Evolutionary conservation across 2,888 invertebrate species (phyloP).

Genomic region (Octodonta nipae): DNA sequence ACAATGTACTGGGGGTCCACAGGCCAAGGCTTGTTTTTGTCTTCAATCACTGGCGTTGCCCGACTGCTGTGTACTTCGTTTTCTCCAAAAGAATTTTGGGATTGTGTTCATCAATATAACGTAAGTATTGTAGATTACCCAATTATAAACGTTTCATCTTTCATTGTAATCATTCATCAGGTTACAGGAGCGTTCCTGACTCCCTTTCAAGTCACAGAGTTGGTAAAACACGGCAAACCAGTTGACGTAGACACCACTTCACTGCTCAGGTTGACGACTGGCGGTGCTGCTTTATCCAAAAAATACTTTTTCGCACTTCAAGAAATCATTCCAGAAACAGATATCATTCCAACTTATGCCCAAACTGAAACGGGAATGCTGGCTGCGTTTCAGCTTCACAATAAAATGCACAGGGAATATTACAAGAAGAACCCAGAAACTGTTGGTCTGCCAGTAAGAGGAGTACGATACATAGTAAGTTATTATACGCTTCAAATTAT

Average conservation of each 20-base stretch:
- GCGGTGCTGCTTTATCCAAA: constrained; percentile 22
- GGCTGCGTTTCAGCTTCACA: constrained; percentile 18
- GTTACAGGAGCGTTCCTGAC: constrained; percentile 18
- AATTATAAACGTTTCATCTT: not conserved
- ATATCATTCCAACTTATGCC: constrained; percentile 22
- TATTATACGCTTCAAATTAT: not conserved
- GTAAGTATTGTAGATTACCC: constrained; percentile 10
- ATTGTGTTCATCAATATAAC: no score
- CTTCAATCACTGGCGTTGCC: constrained; percentile 17
- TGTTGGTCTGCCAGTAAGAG: constrained; percentile 20
- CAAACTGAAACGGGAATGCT: constrained; percentile 26
- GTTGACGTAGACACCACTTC: constrained; percentile 21
- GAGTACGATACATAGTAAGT: constrained; percentile 23
- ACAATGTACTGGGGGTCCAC: constrained; percentile 26
- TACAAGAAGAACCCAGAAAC: constrained; percentile 20
- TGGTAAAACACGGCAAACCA: constrained; percentile 23
- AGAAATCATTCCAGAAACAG: constrained; percentile 25
- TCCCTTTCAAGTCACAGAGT: constrained; percentile 19
- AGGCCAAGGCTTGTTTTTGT: constrained; percentile 15
- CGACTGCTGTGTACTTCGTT: constrained; percentile 17
- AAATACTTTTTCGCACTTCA: constrained; percentile 19
- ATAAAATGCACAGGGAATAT: constrained; percentile 18
- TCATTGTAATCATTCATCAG: constrained; percentile 10
- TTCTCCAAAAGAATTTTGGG: constrained; percentile 19
- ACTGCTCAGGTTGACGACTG: constrained; percentile 20